Percentiles rank a stretch among this genome's conserved stretches.
Evolutionary conservation across 1,140 invertebrate species (phyloP).

Genomic region (Apis dorsata): DNA sequence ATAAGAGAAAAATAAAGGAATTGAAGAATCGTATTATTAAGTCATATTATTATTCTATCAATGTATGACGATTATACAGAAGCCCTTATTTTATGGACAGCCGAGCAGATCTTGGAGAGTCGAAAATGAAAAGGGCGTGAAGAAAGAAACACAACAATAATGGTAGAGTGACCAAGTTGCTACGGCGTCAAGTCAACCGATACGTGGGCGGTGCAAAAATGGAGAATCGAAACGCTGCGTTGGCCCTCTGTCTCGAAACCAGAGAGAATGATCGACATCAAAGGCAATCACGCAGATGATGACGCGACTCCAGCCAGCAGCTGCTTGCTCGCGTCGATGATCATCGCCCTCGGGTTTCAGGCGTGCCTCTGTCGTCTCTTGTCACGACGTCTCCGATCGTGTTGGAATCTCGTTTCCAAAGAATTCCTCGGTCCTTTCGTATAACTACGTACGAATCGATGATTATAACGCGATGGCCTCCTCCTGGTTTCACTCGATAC

Average conservation of each 20-base stretch:
- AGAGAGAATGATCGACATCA: slow-evolving; percentile 41
- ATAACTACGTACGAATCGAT: not conserved
- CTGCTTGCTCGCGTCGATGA: slow-evolving; percentile 60
- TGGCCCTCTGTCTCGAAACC: not conserved
- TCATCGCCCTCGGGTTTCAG: slow-evolving; percentile 54
- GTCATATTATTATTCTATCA: not conserved
- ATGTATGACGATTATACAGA: not conserved
- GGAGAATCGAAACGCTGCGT: not conserved
- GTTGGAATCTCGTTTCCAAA: slow-evolving; percentile 8
- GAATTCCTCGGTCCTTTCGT: not conserved
- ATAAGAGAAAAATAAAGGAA: not conserved
- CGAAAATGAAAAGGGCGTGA: not conserved
- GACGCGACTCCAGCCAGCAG: slow-evolving; percentile 59
- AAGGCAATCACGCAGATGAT: slow-evolving; percentile 68
- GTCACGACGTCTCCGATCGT: slow-evolving; percentile 4
- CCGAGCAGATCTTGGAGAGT: not conserved
- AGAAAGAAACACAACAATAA: slow-evolving; percentile 7
- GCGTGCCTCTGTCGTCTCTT: slow-evolving; percentile 23
- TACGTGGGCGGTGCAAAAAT: not conserved
- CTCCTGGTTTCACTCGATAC: not conserved
- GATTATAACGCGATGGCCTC: not conserved
- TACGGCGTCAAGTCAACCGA: not conserved
- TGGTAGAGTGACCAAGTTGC: not conserved
- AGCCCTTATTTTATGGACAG: not conserved
- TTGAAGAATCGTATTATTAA: not conserved